These are phyloP conservation scores for Gobionotothen gibberifrons DNA, from an alignment of 2,797 vertebrate genomes.

Conservation along the genomic window DNA sequence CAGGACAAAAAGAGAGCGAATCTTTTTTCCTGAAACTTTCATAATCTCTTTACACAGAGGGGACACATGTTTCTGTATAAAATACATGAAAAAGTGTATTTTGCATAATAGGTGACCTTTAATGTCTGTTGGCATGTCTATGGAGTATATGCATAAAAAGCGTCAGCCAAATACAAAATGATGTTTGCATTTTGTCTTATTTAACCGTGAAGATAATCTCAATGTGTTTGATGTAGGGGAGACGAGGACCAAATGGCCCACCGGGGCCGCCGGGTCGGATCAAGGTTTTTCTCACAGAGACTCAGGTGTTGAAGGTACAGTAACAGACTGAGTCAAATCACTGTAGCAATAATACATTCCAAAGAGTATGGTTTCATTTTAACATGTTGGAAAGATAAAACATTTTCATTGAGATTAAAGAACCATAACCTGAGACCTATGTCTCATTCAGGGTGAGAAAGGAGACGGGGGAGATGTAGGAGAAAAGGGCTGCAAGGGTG, in stretches of 20 bases:
- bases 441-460: conserved; percentile 52
- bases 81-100: no score
- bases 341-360: background rate
- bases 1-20: no score
- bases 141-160: no score
- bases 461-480: conserved; percentile 68
- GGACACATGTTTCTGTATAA: no score
- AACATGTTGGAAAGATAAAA: background rate
- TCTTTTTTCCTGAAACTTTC: no score
- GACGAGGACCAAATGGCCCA: conserved; percentile 45
- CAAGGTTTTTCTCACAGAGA: conserved; percentile 48
- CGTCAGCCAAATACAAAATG: background rate
- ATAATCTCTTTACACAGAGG: no score
- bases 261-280: conserved; percentile 66
- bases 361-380: background rate
- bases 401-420: background rate
- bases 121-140: no score
- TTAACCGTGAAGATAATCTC: background rate
- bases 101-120: no score
- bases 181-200: background rate
- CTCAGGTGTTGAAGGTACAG: conserved; percentile 43
- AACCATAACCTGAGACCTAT: conserved; percentile 11
- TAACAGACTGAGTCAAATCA: conserved; percentile 7
- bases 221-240: conserved; percentile 57
- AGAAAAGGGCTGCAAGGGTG: conserved; percentile 68